Percentiles rank a stretch among this genome's conserved stretches.
Evolutionary conservation across 2,797 vertebrate genomes (phyloP).

Genomic region (Echiichthys vipera): DNA sequence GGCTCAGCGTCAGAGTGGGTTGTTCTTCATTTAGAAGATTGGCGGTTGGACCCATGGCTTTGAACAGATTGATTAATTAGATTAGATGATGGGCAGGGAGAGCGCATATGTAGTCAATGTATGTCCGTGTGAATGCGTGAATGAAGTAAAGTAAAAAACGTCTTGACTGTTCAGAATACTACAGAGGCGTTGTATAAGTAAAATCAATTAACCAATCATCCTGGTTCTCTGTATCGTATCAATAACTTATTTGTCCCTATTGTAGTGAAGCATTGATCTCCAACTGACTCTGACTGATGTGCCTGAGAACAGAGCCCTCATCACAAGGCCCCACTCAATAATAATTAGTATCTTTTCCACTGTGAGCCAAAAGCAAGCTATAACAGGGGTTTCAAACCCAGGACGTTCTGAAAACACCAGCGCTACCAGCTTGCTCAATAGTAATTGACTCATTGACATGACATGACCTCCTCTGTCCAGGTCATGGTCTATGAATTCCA

Average conservation of each 20-base stretch:
- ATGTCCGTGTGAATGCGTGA: no score
- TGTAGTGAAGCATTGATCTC: slow-evolving; percentile 48
- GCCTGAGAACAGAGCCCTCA: slow-evolving; percentile 24
- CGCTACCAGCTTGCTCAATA: slow-evolving; percentile 49
- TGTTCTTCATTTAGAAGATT: no score
- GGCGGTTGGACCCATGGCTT: no score
- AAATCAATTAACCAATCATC: no score
- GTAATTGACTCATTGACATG: slow-evolving; percentile 60
- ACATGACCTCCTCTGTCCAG: slow-evolving; percentile 31
- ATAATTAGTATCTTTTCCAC: slow-evolving; percentile 71
- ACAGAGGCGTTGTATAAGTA: no score
- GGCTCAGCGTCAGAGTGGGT: no score
- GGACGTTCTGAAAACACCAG: slow-evolving; percentile 43
- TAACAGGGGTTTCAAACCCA: slow-evolving; percentile 13
- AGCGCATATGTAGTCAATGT: no score
- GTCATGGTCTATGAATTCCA: slow-evolving; percentile 24
- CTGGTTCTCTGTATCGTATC: not conserved
- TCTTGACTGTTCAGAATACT: no score
- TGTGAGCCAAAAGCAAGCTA: slow-evolving; percentile 25
- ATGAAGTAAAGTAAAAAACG: no score
- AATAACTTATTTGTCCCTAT: not conserved
- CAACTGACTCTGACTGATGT: slow-evolving; percentile 29
- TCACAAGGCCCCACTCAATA: slow-evolving; percentile 64
- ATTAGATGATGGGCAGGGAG: no score
- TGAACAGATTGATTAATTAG: no score